phyloP scores from a whole-genome alignment of 2,888 invertebrate species.

The Callyntrura guangdongensis region DNA sequence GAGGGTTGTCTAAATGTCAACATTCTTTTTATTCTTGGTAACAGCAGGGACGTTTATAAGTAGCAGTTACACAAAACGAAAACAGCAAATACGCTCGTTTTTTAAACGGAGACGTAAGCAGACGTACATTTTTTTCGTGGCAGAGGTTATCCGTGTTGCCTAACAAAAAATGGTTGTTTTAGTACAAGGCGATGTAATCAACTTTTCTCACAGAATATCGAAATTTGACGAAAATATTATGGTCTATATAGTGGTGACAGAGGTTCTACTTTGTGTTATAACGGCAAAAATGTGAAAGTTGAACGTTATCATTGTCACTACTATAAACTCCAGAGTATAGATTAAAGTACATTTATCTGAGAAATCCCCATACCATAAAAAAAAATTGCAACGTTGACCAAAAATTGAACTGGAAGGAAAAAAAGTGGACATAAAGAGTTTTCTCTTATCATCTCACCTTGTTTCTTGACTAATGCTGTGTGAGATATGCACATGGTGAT shows the following conservation, averaged over 20 bases:
- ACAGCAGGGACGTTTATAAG: neutral
- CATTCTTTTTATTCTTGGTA: conserved; percentile 25
- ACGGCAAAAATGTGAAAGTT: neutral
- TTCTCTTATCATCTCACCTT: conserved; percentile 18
- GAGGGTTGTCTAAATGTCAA: conserved; percentile 34
- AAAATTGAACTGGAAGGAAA: conserved; percentile 16
- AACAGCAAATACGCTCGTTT: neutral
- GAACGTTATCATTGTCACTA: no score
- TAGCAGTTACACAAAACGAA: no score
- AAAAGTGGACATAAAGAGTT: conserved; percentile 19
- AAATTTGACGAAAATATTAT: neutral
- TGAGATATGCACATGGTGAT: neutral
- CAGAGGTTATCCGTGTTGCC: neutral
- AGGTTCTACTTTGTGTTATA: neutral
- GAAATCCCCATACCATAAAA: neutral
- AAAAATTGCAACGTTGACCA: conserved; percentile 25
- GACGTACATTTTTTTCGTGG: no score
- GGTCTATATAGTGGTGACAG: neutral
- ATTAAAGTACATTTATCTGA: neutral
- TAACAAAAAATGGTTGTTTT: neutral
- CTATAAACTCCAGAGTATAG: no score
- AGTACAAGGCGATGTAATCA: neutral
- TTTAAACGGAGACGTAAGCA: neutral
- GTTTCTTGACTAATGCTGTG: neutral
- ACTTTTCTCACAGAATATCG: neutral